phyloP scores from a whole-genome alignment of 2,113 vertebrate genomes.

The Limanda limanda region DNA sequence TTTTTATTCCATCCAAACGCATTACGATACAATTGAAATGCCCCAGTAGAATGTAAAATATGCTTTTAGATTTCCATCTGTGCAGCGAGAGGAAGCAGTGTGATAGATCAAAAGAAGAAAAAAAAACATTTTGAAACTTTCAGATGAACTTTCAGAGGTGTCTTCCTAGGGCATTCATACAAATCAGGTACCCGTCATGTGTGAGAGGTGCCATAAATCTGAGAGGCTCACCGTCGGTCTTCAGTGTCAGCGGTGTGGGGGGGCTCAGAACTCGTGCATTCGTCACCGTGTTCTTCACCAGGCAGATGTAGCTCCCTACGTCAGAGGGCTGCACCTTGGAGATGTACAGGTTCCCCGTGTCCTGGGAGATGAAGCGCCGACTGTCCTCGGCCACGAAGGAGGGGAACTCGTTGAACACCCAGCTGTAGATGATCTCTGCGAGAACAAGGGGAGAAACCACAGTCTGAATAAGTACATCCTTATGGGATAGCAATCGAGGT shows the following conservation, averaged over 20 bases:
- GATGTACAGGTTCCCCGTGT: slow-evolving; percentile 97
- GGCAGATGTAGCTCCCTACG: slow-evolving; percentile 96
- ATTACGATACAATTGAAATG: slow-evolving; percentile 22
- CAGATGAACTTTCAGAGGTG: slow-evolving; percentile 11
- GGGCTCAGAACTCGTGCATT: slow-evolving; percentile 93
- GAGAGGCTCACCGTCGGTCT: slow-evolving; percentile 90
- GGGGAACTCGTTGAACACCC: slow-evolving; percentile 98
- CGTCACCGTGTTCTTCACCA: slow-evolving; percentile 95
- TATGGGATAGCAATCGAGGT: not conserved
- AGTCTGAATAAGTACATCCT: not conserved
- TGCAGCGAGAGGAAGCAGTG: slow-evolving; percentile 2
- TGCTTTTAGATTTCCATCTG: slow-evolving; percentile 38
- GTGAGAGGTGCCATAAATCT: slow-evolving; percentile 7
- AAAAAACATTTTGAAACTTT: slow-evolving; percentile 1
- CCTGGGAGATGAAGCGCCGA: slow-evolving; percentile 96
- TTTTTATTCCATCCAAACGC: slow-evolving; percentile 2
- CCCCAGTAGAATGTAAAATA: slow-evolving; percentile 27
- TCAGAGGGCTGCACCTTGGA: slow-evolving; percentile 96
- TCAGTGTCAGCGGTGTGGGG: slow-evolving; percentile 93
- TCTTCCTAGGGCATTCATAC: slow-evolving; percentile 9
- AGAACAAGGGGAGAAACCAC: slow-evolving; percentile 38
- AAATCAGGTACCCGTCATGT: slow-evolving; percentile 1
- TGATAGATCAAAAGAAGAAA: not conserved
- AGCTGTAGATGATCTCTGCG: slow-evolving; percentile 96
- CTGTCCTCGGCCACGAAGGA: slow-evolving; percentile 97